Evolutionary conservation across 2,113 vertebrate species (phyloP), one percentile per base, ranked within the genome.

Genomic region (Bettongia penicillata): DNA sequence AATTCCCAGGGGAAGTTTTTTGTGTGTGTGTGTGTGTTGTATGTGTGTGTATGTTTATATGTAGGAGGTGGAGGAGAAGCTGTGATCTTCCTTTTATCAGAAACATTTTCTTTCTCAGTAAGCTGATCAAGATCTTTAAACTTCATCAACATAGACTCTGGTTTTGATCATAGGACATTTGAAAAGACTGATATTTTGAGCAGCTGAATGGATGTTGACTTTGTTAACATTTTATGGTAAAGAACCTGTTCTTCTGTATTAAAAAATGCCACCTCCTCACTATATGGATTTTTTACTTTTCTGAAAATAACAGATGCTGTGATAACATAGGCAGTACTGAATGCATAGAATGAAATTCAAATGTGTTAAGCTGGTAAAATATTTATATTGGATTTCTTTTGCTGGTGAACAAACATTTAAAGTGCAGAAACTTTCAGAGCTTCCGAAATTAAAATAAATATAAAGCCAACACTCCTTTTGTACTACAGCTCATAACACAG

Each of bases 151-250:
- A 91, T 19, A 48, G 43, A 31, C 16, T 93, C 3, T 50, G 0
- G 8, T 94, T 97, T 23, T 90, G 9, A 94, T 95, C 48, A 55
- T 1, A 97, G 94, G 6, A n/a, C 9, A 26, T 89, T 96, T 91
- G 14, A 53, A 91, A 90, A 52, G 55, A 0, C 14, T 68, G 37
- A 3, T 94, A 24, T 0, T 89, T 57, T 43, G 0, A 19, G 91
- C 7, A 50, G 53, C 47, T 53, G 3, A 47, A 48, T 25, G 68
- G 25, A 31, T 52, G 61, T 0, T 91, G 1, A 93, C 51, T 1
- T n/a, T 92, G 48, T 93, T 11, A 84, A 77, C 95, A 0, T 92
- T 97, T 57, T 92, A n/a, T 90, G 31, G 37, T 97, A 97, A 68
- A 93, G 0, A 93, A 53, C 14, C 7, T 84, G 94, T 8, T 7